Evolutionary conservation across 2,888 invertebrate genomes (phyloP).

Genomic region (Polylopha cassiicola): DNA sequence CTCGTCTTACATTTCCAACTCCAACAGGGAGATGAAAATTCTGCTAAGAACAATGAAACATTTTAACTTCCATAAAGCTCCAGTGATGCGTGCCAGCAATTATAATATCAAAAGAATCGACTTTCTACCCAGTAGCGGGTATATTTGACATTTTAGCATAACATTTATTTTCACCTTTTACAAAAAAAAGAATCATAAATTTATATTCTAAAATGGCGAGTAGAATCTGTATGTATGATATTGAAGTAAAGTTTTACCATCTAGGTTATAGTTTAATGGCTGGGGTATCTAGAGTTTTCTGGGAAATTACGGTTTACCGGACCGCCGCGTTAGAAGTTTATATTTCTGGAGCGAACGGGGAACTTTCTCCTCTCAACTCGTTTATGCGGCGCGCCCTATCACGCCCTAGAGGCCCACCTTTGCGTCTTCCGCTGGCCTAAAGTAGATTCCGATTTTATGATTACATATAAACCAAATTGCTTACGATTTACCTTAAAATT

Average conservation of each 20-base stretch:
- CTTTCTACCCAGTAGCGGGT: slow-evolving; percentile 25
- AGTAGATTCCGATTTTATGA: slow-evolving; percentile 21
- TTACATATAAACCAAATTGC: slow-evolving; percentile 3
- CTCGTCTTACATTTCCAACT: slow-evolving; percentile 30
- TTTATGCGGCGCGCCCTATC: slow-evolving; percentile 49
- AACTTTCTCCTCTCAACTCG: slow-evolving; percentile 55
- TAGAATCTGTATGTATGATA: slow-evolving; percentile 5
- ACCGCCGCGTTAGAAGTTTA: slow-evolving; percentile 35
- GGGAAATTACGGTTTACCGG: slow-evolving; percentile 37
- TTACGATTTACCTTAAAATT: too few species aligned
- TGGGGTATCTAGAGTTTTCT: slow-evolving; percentile 29
- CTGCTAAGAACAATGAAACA: slow-evolving; percentile 41
- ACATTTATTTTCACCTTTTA: too few species aligned
- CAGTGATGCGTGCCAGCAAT: slow-evolving; percentile 41
- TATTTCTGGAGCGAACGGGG: slow-evolving; percentile 46
- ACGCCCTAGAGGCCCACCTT: slow-evolving; percentile 56
- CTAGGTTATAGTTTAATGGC: slow-evolving; percentile 2
- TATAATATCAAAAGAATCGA: slow-evolving; percentile 40
- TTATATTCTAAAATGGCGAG: slow-evolving; percentile 1
- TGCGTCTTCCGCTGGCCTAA: slow-evolving; percentile 35
- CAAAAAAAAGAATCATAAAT: not conserved
- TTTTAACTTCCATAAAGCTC: slow-evolving; percentile 39
- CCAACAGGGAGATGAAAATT: slow-evolving; percentile 37
- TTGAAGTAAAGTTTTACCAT: not conserved
- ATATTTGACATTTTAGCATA: slow-evolving; percentile 1